Base-by-base conservation (phyloP, 2,797 vertebrate species). In the Cyclura pinguis region DNA sequence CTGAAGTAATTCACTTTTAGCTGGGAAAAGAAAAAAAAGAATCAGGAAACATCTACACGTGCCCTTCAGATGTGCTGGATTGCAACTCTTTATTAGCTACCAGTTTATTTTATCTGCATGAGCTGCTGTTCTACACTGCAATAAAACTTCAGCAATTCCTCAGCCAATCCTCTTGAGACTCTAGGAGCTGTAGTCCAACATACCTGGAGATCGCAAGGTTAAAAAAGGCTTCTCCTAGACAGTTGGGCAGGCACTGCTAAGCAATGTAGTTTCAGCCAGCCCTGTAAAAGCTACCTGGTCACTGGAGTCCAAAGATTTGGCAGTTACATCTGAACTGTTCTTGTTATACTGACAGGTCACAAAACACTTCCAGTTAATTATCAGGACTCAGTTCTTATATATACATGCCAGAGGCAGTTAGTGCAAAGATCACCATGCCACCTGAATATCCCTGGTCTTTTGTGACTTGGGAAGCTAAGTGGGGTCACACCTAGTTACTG, bases 341-440 rank as follows among this genome's bases (percentile, higher is more conserved):
- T 24, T 38, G 50, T 80, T 52, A 50, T 7, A 6, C 4, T 52
- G 38, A 35, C 13, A 10, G 27, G 64, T 20, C 6, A 18, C 10
- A 14, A 47, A 7, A 42, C 1, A 24, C 27, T n/a, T 16, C 12
- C 20, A 9, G 4, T 52, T 24, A 24, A 72, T 14, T n/a, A 12
- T 22, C 14, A n/a, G 18, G 27, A 22, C 27, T 2, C 38, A 57
- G 10, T n/a, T 12, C 20, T 59, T 52, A 20, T 0, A 24, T 1
- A 1, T n/a, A 29, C 29, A n/a, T 50, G 76, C 42, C 20, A 55
- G 77, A 13, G n/a, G 62, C 42, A 74, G 29, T 10, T 7, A 57
- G 20, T 4, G 2, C 6, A 4, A 18, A 88, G 8, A 90, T 92
- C 92, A 92, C 83, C 88, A 85, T 69, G 13, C 13, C 29, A 69